Conservation (phyloP, 2,797 vertebrate species). For the Menidia menidia region DNA sequence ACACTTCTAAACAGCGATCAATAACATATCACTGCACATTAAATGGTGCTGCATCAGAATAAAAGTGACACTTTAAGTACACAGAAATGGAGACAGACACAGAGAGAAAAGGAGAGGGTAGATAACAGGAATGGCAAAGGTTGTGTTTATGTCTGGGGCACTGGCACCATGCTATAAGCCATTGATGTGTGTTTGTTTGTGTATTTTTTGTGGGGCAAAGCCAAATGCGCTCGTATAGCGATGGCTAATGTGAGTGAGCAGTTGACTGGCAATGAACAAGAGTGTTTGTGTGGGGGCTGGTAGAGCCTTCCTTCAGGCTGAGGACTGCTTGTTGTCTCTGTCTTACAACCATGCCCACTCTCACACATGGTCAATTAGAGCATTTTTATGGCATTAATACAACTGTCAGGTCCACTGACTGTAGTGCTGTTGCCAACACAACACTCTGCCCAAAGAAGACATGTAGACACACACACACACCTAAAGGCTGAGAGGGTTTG, state of each 20-base stretch:
- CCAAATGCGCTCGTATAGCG: constrained; percentile 49
- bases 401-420: constrained; percentile 65
- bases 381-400: constrained; percentile 65
- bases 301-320: constrained; percentile 38
- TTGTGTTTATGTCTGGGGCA: constrained; percentile 71
- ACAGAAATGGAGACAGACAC: constrained; percentile 22
- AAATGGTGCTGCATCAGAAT: constrained; percentile 32
- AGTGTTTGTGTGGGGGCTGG: constrained; percentile 33
- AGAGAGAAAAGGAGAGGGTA: constrained; percentile 38
- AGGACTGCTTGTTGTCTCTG: constrained; percentile 8
- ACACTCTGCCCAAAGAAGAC: constrained; percentile 36
- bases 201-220: constrained; percentile 29
- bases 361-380: constrained; percentile 64
- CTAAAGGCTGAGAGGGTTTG: constrained; percentile 52
- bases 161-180: constrained; percentile 59
- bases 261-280: constrained; percentile 56
- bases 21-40: constrained; percentile 16
- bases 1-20: constrained; percentile 6
- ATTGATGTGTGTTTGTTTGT: constrained; percentile 37
- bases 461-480: background rate
- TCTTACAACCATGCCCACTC: constrained; percentile 1
- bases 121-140: constrained; percentile 65
- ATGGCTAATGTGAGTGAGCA: constrained; percentile 62
- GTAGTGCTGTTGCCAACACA: constrained; percentile 48
- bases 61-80: constrained; percentile 35